Evolutionary conservation across 2,113 vertebrate genomes (phyloP).

Genomic region (Numida meleagris): DNA sequence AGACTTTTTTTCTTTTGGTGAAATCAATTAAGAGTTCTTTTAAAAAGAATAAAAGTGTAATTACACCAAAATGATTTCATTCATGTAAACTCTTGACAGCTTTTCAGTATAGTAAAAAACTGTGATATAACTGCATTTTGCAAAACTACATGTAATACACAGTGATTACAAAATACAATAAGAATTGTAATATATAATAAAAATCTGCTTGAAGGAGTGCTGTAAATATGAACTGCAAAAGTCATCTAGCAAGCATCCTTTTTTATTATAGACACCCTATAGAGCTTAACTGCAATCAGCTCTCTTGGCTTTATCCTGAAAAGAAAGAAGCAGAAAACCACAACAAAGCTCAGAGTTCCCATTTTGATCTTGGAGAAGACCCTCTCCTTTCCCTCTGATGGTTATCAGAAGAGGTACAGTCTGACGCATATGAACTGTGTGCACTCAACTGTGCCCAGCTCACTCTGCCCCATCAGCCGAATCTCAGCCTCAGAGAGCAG

Average conservation of each 20-base stretch:
- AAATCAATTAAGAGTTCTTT: slow-evolving; percentile 18
- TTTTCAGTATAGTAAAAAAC: not conserved
- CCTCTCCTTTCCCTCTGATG: not conserved
- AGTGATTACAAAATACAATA: not conserved
- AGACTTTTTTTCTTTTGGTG: not conserved
- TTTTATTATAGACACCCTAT: not conserved
- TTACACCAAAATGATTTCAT: slow-evolving; percentile 12
- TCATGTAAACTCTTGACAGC: not conserved
- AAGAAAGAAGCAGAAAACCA: not conserved
- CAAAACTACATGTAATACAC: not conserved
- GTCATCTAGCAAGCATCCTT: not conserved
- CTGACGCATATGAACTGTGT: not conserved
- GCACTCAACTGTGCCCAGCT: not conserved
- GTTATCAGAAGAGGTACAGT: fast-evolving
- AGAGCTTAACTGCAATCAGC: not conserved
- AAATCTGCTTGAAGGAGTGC: not conserved
- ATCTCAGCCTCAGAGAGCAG: not conserved
- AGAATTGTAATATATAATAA: not conserved
- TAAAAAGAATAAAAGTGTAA: slow-evolving; percentile 19
- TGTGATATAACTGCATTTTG: not conserved
- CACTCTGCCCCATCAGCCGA: not conserved
- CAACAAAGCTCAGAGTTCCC: not conserved
- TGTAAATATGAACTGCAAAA: not conserved
- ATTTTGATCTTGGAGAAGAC: not conserved
- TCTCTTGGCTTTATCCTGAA: not conserved